These are phyloP conservation scores for Pelusios castaneus DNA, from an alignment of 2,113 vertebrate species.

Conservation along the genomic window DNA sequence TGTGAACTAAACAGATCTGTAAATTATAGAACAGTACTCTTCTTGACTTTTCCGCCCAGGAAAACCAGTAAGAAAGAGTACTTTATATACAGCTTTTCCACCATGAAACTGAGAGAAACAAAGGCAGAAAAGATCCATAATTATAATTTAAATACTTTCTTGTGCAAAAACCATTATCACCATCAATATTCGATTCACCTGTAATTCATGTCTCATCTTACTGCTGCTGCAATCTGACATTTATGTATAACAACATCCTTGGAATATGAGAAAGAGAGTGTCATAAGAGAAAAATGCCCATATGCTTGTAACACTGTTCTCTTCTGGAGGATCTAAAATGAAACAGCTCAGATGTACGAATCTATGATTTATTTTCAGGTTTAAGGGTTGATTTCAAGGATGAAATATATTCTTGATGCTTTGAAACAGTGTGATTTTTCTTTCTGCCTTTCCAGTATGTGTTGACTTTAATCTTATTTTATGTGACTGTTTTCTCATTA, in stretches of 20 bases:
- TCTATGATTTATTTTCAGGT: neutral
- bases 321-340: neutral
- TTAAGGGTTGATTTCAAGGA: neutral
- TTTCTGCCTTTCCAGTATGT: neutral
- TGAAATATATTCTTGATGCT: neutral
- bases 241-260: neutral
- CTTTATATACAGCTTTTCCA: neutral
- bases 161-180: neutral
- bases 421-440: neutral
- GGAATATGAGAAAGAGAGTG: neutral
- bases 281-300: neutral
- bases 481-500: neutral
- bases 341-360: neutral
- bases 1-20: neutral
- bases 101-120: neutral
- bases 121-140: neutral
- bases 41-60: neutral
- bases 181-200: neutral
- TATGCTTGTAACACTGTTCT: neutral
- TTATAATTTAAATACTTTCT: neutral
- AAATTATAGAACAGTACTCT: neutral
- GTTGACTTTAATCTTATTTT: neutral
- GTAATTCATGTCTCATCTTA: neutral
- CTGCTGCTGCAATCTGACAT: neutral
- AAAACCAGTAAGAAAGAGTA: neutral